These are phyloP conservation scores for Cosmia pyralina DNA, from an alignment of 2,888 invertebrate genomes.

Conservation along the genomic window DNA sequence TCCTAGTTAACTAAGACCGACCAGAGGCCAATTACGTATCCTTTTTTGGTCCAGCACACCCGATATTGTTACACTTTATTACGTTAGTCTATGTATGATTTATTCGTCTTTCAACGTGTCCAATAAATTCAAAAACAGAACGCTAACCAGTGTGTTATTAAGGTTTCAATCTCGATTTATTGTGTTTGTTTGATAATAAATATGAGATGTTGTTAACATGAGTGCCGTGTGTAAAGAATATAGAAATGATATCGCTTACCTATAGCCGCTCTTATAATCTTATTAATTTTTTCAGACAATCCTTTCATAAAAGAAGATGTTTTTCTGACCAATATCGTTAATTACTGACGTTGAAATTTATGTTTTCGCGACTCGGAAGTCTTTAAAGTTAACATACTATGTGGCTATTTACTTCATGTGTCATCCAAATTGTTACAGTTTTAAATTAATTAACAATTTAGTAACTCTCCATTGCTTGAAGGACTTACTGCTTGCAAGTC, in stretches of 20 bases:
- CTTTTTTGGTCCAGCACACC: constrained; percentile 52
- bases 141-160: constrained; percentile 72
- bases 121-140: constrained; percentile 69
- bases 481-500: not conserved
- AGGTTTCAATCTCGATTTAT: constrained; percentile 79
- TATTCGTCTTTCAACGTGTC: constrained; percentile 58
- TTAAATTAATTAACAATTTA: not conserved
- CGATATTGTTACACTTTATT: constrained; percentile 56
- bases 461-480: not conserved
- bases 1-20: constrained; percentile 23
- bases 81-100: constrained; percentile 42
- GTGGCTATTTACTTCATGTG: not conserved
- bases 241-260: not conserved
- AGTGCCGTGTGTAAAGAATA: constrained; percentile 5
- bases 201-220: constrained; percentile 73
- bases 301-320: not conserved
- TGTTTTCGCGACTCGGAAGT: not conserved
- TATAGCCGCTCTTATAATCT: not conserved
- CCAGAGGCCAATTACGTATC: constrained; percentile 58
- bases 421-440: not conserved
- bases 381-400: not conserved
- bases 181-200: constrained; percentile 77
- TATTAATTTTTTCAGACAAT: not conserved
- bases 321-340: not conserved
- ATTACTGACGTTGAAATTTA: not conserved